A percentile compares a stretch with the other conserved stretches of the same genome.
Conservation (phyloP, 2,113 vertebrate species). For the Tinamus guttatus region DNA sequence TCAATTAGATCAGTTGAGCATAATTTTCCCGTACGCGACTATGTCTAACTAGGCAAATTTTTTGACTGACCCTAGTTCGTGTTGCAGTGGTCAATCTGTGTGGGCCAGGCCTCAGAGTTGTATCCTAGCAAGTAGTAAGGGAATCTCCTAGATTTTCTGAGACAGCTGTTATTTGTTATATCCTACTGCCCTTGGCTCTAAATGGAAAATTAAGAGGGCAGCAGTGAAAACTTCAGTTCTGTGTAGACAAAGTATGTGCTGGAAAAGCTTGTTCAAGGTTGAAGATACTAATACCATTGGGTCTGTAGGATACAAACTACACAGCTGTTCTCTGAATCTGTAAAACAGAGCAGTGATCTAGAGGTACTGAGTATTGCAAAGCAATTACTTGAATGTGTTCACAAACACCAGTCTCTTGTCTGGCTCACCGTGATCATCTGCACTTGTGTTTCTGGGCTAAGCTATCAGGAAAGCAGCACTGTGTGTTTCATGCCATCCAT, state of each 20-base stretch:
- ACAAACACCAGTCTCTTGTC: not conserved
- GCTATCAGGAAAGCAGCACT: not conserved
- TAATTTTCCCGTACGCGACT: not conserved
- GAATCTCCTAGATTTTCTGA: not conserved
- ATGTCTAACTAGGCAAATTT: not conserved
- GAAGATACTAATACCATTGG: not conserved
- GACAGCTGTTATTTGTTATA: not conserved
- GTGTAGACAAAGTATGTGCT: not conserved
- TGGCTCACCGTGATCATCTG: not conserved
- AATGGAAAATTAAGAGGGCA: not conserved
- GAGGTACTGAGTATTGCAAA: not conserved
- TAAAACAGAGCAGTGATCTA: not conserved
- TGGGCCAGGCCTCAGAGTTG: not conserved
- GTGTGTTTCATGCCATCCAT: not conserved
- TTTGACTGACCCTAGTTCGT: not conserved
- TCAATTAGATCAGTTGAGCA: not conserved
- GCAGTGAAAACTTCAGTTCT: not conserved
- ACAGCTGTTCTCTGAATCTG: not conserved
- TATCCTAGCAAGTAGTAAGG: not conserved
- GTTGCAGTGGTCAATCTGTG: not conserved
- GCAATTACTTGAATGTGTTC: not conserved
- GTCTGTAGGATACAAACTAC: not conserved
- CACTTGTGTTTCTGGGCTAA: not conserved
- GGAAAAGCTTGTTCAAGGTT: not conserved
- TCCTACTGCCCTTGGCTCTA: not conserved